These are phyloP conservation scores for Drosophila prosaltans DNA, from an alignment of 1,140 invertebrate species.

Conservation along the genomic window DNA sequence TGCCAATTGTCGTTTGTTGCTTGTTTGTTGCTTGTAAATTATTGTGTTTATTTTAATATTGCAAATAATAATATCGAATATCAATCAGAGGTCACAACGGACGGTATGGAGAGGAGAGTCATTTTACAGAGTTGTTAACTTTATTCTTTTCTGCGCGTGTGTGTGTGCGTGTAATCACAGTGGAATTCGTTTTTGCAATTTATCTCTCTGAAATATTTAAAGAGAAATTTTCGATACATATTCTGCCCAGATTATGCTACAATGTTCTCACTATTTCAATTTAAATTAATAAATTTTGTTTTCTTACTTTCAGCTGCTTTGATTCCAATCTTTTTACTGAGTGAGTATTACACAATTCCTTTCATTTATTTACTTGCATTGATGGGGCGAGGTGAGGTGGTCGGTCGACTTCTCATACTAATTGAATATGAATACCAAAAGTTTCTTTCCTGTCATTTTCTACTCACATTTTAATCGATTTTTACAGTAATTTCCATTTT, in stretches of 20 bases:
- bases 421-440: no score
- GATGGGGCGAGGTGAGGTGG: no score
- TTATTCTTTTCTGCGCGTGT: background rate
- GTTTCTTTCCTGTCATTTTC: no score
- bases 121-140: slow-evolving; percentile 21
- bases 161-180: background rate
- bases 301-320: background rate
- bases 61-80: slow-evolving; percentile 46
- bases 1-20: slow-evolving; percentile 35
- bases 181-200: background rate
- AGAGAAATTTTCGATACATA: background rate
- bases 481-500: background rate
- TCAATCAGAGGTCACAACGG: slow-evolving; percentile 18
- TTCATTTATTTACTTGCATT: background rate
- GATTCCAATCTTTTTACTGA: background rate
- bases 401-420: no score
- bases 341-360: background rate
- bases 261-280: background rate
- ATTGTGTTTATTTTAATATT: slow-evolving; percentile 36
- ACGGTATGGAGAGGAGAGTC: background rate
- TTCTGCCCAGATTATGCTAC: background rate
- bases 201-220: background rate
- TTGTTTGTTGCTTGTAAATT: slow-evolving; percentile 34
- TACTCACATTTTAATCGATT: no score
- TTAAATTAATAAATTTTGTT: background rate